phyloP scores from a whole-genome alignment of 2,797 vertebrate genomes.

The Acanthurus lineatus region DNA sequence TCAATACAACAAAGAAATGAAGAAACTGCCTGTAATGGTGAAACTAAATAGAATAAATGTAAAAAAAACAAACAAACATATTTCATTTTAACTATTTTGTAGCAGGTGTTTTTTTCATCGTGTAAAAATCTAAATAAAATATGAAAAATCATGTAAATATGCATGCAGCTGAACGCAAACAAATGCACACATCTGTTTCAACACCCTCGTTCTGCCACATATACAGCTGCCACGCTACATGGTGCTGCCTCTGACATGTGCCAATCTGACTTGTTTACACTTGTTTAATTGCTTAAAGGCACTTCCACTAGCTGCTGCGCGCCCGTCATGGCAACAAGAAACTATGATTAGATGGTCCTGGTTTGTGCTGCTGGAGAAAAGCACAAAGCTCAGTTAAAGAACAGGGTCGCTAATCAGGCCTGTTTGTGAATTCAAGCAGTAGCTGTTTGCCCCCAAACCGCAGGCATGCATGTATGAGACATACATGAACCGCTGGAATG shows the following conservation, averaged over 20 bases:
- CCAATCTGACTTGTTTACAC: constrained; percentile 62
- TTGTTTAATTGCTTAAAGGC: constrained; percentile 61
- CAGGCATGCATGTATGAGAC: constrained; percentile 28
- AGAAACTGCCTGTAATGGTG: no score
- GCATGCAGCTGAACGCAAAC: background rate
- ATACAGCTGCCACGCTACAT: constrained; percentile 20
- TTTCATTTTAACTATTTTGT: background rate
- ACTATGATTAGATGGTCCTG: constrained; percentile 61
- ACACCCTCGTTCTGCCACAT: background rate
- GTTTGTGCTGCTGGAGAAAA: constrained; percentile 55
- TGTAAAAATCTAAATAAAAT: background rate
- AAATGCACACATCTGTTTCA: background rate
- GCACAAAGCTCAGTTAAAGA: constrained; percentile 29
- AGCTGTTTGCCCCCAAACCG: constrained; percentile 34
- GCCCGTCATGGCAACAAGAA: constrained; percentile 37
- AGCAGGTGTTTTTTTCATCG: background rate
- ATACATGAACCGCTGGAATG: background rate
- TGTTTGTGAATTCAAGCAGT: constrained; percentile 55
- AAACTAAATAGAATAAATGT: no score
- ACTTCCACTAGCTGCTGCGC: constrained; percentile 22
- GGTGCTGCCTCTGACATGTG: constrained; percentile 53
- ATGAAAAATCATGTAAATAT: background rate
- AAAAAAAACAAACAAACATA: no score
- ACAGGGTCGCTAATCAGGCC: constrained; percentile 52
- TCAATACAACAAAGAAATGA: no score